Conservation (phyloP, 2,888 invertebrate genomes). For the Papilio demoleus region DNA sequence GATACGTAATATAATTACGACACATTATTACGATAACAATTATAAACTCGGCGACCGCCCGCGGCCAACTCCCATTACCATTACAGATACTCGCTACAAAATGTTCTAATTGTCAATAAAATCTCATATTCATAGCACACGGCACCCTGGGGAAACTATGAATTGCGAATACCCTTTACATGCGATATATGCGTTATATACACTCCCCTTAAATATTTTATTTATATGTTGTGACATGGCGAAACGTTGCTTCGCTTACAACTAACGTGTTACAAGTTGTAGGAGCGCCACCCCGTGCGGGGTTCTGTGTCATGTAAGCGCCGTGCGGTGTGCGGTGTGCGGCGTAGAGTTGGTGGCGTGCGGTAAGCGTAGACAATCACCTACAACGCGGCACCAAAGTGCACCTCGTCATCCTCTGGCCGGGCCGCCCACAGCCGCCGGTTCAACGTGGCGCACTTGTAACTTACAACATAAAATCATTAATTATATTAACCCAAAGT, state of each 20-base stretch:
- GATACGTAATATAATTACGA: no score
- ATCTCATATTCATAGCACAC: constrained; percentile 6
- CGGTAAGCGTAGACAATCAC: no score
- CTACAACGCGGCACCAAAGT: background rate
- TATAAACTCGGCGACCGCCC: no score
- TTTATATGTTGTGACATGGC: background rate
- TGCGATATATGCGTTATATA: background rate
- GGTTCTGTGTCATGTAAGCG: no score
- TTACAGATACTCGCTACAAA: background rate
- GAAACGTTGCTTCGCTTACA: no score
- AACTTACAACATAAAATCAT: constrained; percentile 26
- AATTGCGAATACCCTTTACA: background rate
- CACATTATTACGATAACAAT: no score
- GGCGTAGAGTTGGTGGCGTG: no score
- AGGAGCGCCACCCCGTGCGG: no score
- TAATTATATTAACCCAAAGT: constrained; percentile 1
- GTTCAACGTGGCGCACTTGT: no score
- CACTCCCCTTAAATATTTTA: background rate
- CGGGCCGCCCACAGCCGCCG: background rate
- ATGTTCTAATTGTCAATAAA: constrained; percentile 23
- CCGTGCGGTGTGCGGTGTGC: no score
- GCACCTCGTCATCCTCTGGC: background rate
- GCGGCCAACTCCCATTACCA: no score
- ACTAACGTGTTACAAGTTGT: no score
- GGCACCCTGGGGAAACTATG: background rate